Conservation (phyloP, 1,140 invertebrate genomes). For the Drosophila tropicalis region DNA sequence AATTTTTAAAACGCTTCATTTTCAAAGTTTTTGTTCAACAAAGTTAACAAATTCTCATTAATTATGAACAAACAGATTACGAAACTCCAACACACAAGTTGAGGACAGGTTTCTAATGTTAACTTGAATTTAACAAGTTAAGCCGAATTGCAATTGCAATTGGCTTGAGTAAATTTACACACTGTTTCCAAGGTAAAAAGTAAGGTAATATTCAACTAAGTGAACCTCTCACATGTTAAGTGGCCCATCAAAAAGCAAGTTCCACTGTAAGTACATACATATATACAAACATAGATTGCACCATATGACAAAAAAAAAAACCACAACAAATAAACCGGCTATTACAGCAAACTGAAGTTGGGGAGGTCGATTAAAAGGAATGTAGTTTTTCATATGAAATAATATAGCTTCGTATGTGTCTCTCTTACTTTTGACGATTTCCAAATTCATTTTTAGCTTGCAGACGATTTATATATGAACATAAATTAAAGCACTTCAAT, state of each 20-base stretch:
- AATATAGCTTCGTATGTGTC: background rate
- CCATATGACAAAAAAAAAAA: conserved; percentile 7
- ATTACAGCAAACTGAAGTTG: background rate
- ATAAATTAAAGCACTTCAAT: conserved; percentile 23
- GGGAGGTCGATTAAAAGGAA: conserved; percentile 3
- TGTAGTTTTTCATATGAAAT: background rate
- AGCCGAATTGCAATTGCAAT: background rate
- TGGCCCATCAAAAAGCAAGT: conserved; percentile 19
- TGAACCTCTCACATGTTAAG: conserved; percentile 17
- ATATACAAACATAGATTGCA: background rate
- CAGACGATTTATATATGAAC: background rate
- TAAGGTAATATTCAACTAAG: background rate
- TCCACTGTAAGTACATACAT: background rate
- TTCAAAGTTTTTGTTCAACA: no score
- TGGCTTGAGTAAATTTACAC: background rate
- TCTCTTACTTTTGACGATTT: background rate
- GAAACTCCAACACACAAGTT: background rate
- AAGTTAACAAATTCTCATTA: no score
- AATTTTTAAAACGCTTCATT: no score
- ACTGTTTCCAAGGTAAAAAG: background rate
- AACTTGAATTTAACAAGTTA: background rate
- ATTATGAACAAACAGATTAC: background rate
- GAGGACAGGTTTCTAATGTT: background rate
- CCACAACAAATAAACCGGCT: conserved; percentile 13
- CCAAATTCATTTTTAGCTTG: background rate